Conservation (phyloP, 2,888 invertebrate genomes). For the Globia sparganii region DNA sequence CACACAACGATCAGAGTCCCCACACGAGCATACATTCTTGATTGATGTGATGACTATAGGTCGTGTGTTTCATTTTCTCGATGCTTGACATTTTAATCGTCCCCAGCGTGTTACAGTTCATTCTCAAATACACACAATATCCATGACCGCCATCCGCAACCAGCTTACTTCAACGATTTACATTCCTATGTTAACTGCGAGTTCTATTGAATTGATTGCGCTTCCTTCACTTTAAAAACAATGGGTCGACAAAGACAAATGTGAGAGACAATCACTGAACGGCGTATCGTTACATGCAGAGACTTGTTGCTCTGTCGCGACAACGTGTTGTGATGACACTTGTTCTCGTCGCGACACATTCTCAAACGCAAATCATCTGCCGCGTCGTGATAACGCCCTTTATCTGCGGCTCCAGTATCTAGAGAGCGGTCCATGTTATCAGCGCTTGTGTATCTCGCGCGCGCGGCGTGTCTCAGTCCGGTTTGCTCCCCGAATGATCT, state of each 20-base stretch:
- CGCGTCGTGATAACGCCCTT: slow-evolving; percentile 42
- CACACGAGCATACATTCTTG: neutral
- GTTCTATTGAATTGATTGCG: neutral
- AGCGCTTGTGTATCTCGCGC: slow-evolving; percentile 6
- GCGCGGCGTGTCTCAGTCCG: slow-evolving; percentile 35
- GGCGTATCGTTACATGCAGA: neutral
- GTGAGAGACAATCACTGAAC: neutral
- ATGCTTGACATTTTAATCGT: neutral
- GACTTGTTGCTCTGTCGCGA: neutral
- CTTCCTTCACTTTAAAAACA: slow-evolving; percentile 4
- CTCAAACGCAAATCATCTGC: slow-evolving; percentile 14
- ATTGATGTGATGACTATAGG: neutral
- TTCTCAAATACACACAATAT: neutral
- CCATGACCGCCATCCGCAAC: neutral
- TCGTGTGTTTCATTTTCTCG: neutral
- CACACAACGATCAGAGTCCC: no score
- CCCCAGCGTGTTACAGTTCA: neutral
- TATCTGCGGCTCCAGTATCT: slow-evolving; percentile 53
- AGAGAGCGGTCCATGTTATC: slow-evolving; percentile 35
- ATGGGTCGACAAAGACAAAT: neutral
- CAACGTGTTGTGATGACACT: slow-evolving; percentile 14
- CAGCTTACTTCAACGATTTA: neutral
- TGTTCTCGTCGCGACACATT: slow-evolving; percentile 18
- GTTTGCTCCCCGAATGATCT: slow-evolving; percentile 65
- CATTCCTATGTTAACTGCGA: no score